Conservation (phyloP, 2,888 invertebrate species). For the Plebejus anna region DNA sequence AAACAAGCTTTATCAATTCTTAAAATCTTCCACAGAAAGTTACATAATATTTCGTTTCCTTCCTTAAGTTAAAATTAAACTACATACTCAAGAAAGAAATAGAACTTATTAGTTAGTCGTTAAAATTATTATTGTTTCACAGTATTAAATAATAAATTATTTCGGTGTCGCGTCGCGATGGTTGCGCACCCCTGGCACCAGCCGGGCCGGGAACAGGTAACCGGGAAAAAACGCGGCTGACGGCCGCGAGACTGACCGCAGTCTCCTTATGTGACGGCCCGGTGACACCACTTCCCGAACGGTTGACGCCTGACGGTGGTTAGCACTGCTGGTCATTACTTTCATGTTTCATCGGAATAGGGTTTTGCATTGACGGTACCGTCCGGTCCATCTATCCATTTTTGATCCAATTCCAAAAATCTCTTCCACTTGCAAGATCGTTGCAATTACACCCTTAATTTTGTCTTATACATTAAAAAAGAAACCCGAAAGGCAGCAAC, state of each 20-base stretch:
- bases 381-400: no score
- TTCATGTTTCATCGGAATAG: not conserved
- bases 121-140: not conserved
- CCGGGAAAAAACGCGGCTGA: slow-evolving; percentile 62
- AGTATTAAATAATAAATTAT: not conserved
- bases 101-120: no score
- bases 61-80: not conserved
- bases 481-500: not conserved
- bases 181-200: slow-evolving; percentile 68
- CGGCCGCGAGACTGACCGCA: slow-evolving; percentile 46
- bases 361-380: not conserved
- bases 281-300: not conserved
- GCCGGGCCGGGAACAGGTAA: slow-evolving; percentile 71
- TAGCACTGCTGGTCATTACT: not conserved
- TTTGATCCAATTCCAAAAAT: no score
- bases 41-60: not conserved
- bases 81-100: no score
- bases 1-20: no score
- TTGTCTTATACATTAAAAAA: not conserved
- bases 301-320: not conserved
- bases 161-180: not conserved
- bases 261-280: slow-evolving; percentile 39
- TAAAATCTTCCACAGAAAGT: no score
- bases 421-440: no score
- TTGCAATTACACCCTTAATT: not conserved